Base-by-base conservation (phyloP, 1,140 invertebrate species). In the Cyrtorhinus lividipennis region DNA sequence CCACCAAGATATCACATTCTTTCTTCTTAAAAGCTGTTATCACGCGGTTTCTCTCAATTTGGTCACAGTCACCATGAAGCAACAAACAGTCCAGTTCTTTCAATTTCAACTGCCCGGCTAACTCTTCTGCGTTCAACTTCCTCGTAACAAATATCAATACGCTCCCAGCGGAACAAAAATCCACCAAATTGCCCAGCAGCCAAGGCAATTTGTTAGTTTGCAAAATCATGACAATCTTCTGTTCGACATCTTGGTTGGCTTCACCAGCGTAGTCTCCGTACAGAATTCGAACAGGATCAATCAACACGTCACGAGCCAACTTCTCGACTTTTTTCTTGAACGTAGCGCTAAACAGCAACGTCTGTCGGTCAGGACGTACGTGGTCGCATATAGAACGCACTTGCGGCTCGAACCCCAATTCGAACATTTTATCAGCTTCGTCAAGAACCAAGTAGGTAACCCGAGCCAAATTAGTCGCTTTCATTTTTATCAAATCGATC, bases 341-440 rank as follows among this genome's bases (percentile, higher is more conserved):
- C 27, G 96, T 99, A 2, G 96, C 96, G 68, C 90, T 94, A 75
- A 99, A 99, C 64, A 99, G 77, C 57, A 98, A 76, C 0, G 91
- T 95, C 77, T 99, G 94, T 63, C 95, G 78, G 71, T 98, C 94
- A 0, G 95, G 94, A 45, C 95, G 80, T 5, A 98, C 92, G 75
- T 99, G 94, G 71, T 91, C 86, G 73, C 95, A 96, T 68, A 99
- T 98, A 13, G 95, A 98, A 56, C 93, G 81, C 5, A 99, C 96
- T 80, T 98, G 90, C 0, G 86, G 82, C 71, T 91, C 86, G 82
- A 73, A 98, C 45, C 95, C 97, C 87, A 99, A 92, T 70, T 99
- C 93, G 73, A 99, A 99, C 96, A 99, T 99, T 68, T 95, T 79
- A 73, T 99, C 97, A 1, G 96, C 97, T 76, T 99, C 97, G 74